A percentile compares a stretch with the other conserved stretches of the same genome.
These are phyloP conservation scores for Drosophila subobscura DNA, from an alignment of 1,140 invertebrate species.

Conservation along the genomic window DNA sequence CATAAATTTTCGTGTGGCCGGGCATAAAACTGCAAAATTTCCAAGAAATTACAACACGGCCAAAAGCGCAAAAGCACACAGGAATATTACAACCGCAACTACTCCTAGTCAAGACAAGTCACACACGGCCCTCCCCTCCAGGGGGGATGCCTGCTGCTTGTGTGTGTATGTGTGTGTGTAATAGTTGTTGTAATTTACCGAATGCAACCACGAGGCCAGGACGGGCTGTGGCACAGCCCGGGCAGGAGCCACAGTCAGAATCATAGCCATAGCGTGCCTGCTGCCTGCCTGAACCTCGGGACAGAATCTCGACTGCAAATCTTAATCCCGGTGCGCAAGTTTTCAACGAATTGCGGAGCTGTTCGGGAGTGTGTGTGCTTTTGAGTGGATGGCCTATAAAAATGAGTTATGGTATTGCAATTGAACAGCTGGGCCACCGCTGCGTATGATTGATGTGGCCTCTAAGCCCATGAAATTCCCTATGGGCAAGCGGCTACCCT, in stretches of 20 bases:
- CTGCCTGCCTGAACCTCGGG: conserved; percentile 26
- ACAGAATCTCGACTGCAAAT: conserved; percentile 75
- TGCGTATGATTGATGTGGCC: conserved; percentile 82
- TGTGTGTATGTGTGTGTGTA: conserved; percentile 36
- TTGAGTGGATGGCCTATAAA: conserved; percentile 74
- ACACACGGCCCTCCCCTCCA: conserved; percentile 19
- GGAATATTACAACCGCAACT: conserved; percentile 10
- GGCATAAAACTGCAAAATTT: conserved; percentile 73
- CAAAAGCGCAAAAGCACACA: conserved; percentile 49
- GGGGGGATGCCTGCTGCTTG: neutral
- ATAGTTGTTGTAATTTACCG: conserved; percentile 82
- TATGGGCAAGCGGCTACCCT: neutral
- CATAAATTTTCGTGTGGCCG: conserved; percentile 75
- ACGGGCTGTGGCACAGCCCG: conserved; percentile 3
- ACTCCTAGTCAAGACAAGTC: conserved; percentile 6
- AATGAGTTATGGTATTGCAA: conserved; percentile 81
- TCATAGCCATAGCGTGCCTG: conserved; percentile 39
- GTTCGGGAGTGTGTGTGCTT: conserved; percentile 31
- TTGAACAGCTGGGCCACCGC: conserved; percentile 81
- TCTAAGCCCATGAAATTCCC: conserved; percentile 47
- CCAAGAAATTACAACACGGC: conserved; percentile 78
- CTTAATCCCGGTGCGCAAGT: conserved; percentile 82
- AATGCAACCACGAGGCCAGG: conserved; percentile 48
- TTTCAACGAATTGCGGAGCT: conserved; percentile 73
- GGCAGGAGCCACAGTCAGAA: neutral